Evolutionary conservation across 2,888 invertebrate species (phyloP).

Genomic region (Saturnia japonica): DNA sequence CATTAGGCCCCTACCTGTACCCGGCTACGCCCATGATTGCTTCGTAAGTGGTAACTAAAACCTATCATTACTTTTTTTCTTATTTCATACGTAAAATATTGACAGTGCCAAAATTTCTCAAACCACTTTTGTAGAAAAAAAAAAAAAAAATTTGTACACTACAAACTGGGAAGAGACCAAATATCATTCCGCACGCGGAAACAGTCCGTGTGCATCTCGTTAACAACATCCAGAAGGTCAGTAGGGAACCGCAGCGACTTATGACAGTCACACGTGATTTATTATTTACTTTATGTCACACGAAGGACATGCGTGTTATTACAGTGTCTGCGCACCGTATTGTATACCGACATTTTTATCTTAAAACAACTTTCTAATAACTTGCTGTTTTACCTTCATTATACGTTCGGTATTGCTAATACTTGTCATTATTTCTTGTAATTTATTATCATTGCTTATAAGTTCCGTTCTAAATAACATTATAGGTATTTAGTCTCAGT

Average conservation of each 20-base stretch:
- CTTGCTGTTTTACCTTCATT: no score
- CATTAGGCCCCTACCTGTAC: no score
- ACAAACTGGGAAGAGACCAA: constrained; percentile 2
- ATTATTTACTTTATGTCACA: constrained; percentile 27
- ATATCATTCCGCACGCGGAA: not conserved
- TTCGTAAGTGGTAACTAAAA: no score
- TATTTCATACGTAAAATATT: not conserved
- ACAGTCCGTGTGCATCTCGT: constrained; percentile 19
- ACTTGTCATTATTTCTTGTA: no score
- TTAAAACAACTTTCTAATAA: no score
- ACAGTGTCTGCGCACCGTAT: not conserved
- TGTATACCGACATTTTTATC: not conserved
- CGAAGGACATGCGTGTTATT: not conserved
- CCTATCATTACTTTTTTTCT: not conserved
- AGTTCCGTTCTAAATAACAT: no score
- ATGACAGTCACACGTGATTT: constrained; percentile 41
- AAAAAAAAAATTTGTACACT: not conserved
- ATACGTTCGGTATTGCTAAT: no score
- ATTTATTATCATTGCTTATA: no score
- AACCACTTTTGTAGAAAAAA: not conserved
- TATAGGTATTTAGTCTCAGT: no score
- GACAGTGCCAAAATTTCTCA: not conserved
- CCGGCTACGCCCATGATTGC: no score
- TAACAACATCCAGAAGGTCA: constrained; percentile 39
- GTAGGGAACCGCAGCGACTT: constrained; percentile 42